These are phyloP conservation scores for Tupiocoris notatus DNA, from an alignment of 2,888 invertebrate species.

Conservation along the genomic window DNA sequence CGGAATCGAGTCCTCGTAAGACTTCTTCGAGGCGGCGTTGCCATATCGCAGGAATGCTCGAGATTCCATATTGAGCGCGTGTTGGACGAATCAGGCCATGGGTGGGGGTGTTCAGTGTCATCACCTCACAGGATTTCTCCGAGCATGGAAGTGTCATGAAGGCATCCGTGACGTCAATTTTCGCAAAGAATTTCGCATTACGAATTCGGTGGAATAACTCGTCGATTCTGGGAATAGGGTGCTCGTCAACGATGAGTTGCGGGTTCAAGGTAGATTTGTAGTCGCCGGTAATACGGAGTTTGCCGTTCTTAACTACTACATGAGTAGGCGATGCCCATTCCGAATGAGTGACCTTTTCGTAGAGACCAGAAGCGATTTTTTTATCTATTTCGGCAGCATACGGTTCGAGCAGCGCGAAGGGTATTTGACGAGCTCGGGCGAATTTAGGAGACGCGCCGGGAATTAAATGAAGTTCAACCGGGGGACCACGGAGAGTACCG, in stretches of 20 bases:
- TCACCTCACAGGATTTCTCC: constrained; percentile 37
- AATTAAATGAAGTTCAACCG: not conserved
- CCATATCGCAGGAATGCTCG: constrained; percentile 48
- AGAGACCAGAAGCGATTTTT: constrained; percentile 45
- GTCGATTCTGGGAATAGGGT: constrained; percentile 34
- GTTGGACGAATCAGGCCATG: constrained; percentile 41
- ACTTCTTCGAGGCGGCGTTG: constrained; percentile 38
- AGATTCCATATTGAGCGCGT: constrained; percentile 35
- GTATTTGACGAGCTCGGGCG: constrained; percentile 9
- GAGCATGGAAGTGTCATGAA: constrained; percentile 32
- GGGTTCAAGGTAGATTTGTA: constrained; percentile 48
- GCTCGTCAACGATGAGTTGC: too few species aligned
- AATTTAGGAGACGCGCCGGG: not conserved
- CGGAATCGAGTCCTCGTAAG: not conserved
- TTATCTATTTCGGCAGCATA: constrained; percentile 19
- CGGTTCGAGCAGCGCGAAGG: constrained; percentile 3
- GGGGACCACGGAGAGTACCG: constrained; percentile 22
- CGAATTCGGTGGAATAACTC: constrained; percentile 20
- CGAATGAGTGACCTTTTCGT: constrained; percentile 46
- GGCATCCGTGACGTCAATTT: constrained; percentile 26
- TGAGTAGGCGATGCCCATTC: constrained; percentile 48
- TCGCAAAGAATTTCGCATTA: constrained; percentile 17
- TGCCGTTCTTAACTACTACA: constrained; percentile 45
- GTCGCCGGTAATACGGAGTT: constrained; percentile 47
- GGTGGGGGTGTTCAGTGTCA: constrained; percentile 44